phyloP scores from a whole-genome alignment of 2,797 vertebrate genomes.

The Neoniphon sammara region DNA sequence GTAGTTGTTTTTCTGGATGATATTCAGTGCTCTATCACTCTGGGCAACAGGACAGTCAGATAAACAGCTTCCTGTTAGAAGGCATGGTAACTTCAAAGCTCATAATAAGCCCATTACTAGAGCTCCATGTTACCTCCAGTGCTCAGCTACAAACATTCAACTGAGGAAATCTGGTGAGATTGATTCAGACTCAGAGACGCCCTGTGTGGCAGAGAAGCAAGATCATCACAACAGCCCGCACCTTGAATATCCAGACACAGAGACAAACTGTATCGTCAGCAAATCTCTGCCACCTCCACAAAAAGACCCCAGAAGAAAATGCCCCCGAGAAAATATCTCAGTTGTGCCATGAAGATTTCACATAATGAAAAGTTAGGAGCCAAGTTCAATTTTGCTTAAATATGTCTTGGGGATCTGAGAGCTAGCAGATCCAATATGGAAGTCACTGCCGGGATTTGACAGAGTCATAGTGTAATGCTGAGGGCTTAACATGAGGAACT shows the following conservation, averaged over 20 bases:
- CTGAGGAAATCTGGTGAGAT: conserved; percentile 67
- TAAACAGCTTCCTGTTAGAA: conserved; percentile 60
- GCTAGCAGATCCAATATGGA: conserved; percentile 71
- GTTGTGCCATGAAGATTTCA: conserved; percentile 62
- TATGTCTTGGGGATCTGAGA: conserved; percentile 69
- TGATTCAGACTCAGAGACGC: conserved; percentile 61
- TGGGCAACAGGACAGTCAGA: conserved; percentile 49
- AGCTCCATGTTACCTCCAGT: conserved; percentile 49
- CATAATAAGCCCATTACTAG: conserved; percentile 73
- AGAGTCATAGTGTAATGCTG: conserved; percentile 59
- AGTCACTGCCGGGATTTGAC: conserved; percentile 72
- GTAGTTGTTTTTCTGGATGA: conserved; percentile 46
- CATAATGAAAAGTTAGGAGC: conserved; percentile 74
- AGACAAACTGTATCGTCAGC: conserved; percentile 67
- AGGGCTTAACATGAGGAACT: conserved; percentile 64
- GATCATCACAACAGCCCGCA: conserved; percentile 70
- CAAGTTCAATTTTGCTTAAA: conserved; percentile 73
- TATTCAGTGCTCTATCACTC: conserved; percentile 53
- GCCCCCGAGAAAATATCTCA: conserved; percentile 61
- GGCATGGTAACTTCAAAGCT: conserved; percentile 67
- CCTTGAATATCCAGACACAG: conserved; percentile 54
- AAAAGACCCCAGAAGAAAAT: conserved; percentile 57
- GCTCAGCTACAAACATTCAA: conserved; percentile 57
- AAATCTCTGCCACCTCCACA: conserved; percentile 57
- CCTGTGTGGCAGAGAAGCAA: conserved; percentile 56